phyloP scores from a whole-genome alignment of 2,888 invertebrate genomes.

The Tipula lateralis region DNA sequence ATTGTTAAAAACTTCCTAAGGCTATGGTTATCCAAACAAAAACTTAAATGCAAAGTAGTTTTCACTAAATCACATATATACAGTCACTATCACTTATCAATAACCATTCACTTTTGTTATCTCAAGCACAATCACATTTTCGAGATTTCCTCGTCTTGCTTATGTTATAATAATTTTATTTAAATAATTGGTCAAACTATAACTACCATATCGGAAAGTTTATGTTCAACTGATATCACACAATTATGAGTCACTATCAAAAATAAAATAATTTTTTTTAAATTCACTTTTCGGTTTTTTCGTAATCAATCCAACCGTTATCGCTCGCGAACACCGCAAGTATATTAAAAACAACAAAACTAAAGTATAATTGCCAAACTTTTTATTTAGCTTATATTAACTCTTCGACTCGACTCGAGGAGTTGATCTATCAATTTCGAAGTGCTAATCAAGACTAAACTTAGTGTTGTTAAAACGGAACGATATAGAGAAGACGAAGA shows the following conservation, averaged over 20 bases:
- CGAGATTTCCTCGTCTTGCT: background rate
- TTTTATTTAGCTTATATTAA: background rate
- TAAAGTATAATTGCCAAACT: background rate
- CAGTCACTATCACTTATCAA: background rate
- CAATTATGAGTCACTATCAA: background rate
- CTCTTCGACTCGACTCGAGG: background rate
- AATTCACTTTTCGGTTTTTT: background rate
- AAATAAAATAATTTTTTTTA: background rate
- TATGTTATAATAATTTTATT: background rate
- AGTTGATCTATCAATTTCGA: background rate
- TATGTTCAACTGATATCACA: background rate
- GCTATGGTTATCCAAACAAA: background rate
- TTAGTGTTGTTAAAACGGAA: background rate
- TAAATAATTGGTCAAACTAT: background rate
- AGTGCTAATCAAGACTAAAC: background rate
- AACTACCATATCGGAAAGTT: background rate
- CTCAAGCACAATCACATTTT: slow-evolving; percentile 2
- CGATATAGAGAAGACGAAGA: background rate
- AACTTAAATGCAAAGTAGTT: background rate
- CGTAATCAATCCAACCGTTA: background rate
- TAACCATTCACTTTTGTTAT: background rate
- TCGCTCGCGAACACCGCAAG: background rate
- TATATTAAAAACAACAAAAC: background rate
- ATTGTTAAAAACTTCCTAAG: background rate
- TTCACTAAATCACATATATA: background rate